Base-by-base conservation (phyloP, 2,113 vertebrate genomes). In the Clarias gariepinus region DNA sequence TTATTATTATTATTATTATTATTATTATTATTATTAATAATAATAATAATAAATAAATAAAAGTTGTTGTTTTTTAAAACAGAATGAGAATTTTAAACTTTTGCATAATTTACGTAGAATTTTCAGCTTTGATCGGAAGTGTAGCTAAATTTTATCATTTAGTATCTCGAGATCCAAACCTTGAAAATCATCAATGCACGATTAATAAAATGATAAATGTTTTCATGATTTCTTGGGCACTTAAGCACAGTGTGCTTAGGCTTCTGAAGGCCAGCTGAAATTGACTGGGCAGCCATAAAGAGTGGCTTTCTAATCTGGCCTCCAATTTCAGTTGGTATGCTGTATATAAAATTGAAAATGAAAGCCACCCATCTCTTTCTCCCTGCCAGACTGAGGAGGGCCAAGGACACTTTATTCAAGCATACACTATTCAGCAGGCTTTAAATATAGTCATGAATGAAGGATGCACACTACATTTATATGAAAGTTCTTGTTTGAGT, bases 361-460 rank as follows among this genome's bases (percentile, higher is more conserved):
- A 88, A 88, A 83, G 60, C 28, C 73, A 53, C 80, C 69, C 73
- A 11, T 55, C 87, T 87, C 81, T 81, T 88, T 89, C 87, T 81
- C 79, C 86, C 84, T 86, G 87, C 90, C 90, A 87, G 78, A 89
- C 87, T 81, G 89, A 81, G 60, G 82, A 88, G 85, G 25, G 30
- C 84, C 91, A 93, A 94, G 93, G 93, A 91, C 87, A 58, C 16
- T 41, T 88, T 88, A 90, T 94, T 93, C 90, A 91, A 87, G 86
- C 82, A 36, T 13, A 30, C 79, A 88, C 87, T 92, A 92, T 94
- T 95, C 91, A 92, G 76, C 89, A 80, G 85, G 85, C 87, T 91
- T 89, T 64, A 86, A 83, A 91, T 87, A 89, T 88, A 91, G 89
- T 90, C 89, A 73, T 95, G 92, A 95, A 94, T 92, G 92, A 89